Percentiles rank a stretch among this genome's conserved stretches.
Conservation (phyloP, 2,888 invertebrate species). For the Petrolisthes manimaculis region DNA sequence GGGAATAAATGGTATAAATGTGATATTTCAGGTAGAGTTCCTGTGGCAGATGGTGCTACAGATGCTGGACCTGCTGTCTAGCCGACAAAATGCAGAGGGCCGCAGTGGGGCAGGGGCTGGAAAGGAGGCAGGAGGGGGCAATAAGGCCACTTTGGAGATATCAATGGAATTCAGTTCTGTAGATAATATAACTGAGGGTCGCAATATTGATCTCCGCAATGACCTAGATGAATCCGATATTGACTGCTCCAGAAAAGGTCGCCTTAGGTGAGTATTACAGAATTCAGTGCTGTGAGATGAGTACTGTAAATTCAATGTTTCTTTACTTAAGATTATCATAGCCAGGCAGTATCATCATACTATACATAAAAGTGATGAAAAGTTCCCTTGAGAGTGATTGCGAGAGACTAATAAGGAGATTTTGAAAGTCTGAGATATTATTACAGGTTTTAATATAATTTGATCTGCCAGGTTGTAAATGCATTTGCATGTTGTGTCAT, state of each 20-base stretch:
- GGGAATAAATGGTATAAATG: background rate
- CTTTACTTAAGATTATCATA: no score
- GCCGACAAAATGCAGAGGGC: conserved; percentile 68
- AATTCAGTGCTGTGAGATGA: no score
- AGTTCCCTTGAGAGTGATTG: no score
- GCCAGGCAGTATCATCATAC: no score
- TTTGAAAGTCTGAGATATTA: no score
- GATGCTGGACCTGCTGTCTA: conserved; percentile 70
- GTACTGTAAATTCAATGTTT: no score
- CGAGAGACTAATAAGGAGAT: no score
- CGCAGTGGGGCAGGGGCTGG: conserved; percentile 38
- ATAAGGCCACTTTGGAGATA: conserved; percentile 28
- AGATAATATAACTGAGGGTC: conserved; percentile 68
- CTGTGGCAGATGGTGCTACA: conserved; percentile 70
- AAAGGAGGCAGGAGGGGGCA: conserved; percentile 38
- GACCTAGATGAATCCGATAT: conserved; percentile 51
- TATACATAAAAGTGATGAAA: no score
- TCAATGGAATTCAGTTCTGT: conserved; percentile 68
- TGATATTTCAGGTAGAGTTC: conserved; percentile 74
- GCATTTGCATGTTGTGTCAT: no score
- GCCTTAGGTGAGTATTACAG: no score
- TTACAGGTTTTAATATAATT: no score
- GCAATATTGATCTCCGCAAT: conserved; percentile 67
- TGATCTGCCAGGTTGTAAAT: no score
- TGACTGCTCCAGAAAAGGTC: background rate